Base-by-base conservation (phyloP, 2,888 invertebrate species). In the Macrostomum cliftonense region DNA sequence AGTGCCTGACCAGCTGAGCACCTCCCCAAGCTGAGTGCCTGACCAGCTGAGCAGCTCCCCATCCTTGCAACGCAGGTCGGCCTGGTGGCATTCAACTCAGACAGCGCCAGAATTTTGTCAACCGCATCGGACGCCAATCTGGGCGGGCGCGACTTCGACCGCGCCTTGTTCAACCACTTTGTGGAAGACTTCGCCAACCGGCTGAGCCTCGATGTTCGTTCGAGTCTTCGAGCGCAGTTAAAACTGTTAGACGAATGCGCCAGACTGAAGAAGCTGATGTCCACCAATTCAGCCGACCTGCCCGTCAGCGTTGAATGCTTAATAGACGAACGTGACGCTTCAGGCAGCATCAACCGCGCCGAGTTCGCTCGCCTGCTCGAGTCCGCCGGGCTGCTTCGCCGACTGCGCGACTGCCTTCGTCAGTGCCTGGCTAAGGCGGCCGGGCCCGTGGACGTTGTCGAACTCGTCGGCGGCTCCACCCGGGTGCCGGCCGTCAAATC, bases 231-330 rank as follows among this genome's bases (percentile, higher is more conserved):
- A 59, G 88, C 93, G 45, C 84, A 80, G 70, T 71, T 87, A 48
- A 79, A 95, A 43, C 76, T 97, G 21, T 67, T 84, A 28, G 79
- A 83, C 56, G 97, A 97, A 74, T 83, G 87, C 49, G 97, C 97
- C 64, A 95, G 91, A 69, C 66, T 95, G 28, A 99, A 99, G 72
- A 99, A 97, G 68, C 85, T 95, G 71, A 97, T 99, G 95, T 93
- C 93, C 2, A 91, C 95, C 0, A 97, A 95, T 71, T 84, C 88
- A 54, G 89, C 89, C 12, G 80, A 80, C 39, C 75, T 99, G 59
- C 95, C 95, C 0, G 73, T 99, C 51, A 83, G 84, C 70, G 89
- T 99, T 57, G 97, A 97, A 71, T 99, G 95, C 68, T 91, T 97
- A 64, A 88, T 95, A 82, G 21, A 43, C 17, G 82, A 97, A 47